phyloP scores from a whole-genome alignment of 2,797 vertebrate species.

The Sternotherus odoratus region DNA sequence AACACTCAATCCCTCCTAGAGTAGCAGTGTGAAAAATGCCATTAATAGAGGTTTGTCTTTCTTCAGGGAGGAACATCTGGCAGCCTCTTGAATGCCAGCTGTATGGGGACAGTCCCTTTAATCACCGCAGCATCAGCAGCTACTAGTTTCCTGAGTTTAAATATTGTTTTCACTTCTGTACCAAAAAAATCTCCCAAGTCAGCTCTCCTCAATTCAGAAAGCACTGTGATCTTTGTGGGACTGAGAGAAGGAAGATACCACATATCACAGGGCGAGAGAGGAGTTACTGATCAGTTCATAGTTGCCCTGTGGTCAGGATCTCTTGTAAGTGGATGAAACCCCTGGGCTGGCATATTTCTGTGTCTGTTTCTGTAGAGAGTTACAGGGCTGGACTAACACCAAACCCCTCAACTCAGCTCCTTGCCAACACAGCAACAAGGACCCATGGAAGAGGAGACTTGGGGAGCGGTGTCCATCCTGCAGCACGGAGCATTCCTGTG shows the following conservation, averaged over 20 bases:
- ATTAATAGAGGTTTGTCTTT: background rate
- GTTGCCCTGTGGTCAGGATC: background rate
- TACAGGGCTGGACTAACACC: background rate
- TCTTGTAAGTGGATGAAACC: background rate
- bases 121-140: conserved; percentile 23
- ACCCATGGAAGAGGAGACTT: background rate
- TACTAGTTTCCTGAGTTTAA: conserved; percentile 47
- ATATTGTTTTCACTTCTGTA: background rate
- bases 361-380: background rate
- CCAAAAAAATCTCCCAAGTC: background rate
- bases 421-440: conserved; percentile 13
- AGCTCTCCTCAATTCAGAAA: background rate
- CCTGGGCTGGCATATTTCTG: background rate
- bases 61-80: conserved; percentile 3
- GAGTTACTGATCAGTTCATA: background rate
- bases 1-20: background rate
- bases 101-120: conserved; percentile 4
- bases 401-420: background rate
- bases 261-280: background rate
- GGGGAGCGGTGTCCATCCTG: background rate
- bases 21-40: background rate
- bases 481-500: background rate
- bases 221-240: background rate
- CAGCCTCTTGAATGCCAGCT: background rate
- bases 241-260: background rate